A percentile compares a stretch with the other conserved stretches of the same genome.
Evolutionary conservation across 2,113 vertebrate genomes (phyloP).

Genomic region (Columbina picui): DNA sequence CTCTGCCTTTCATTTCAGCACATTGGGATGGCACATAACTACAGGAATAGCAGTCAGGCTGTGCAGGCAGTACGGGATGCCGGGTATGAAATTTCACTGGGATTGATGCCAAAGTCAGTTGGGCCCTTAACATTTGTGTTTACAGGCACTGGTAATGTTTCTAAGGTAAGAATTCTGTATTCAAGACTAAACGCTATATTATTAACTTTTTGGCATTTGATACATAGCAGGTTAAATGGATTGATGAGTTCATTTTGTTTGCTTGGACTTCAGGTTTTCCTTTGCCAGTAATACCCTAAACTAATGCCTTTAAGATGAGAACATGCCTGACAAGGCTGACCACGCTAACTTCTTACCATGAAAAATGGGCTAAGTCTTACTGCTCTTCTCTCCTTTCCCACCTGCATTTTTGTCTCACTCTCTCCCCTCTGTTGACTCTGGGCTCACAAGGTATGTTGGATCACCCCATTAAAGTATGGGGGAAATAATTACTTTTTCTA

Average conservation of each 20-base stretch:
- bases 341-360: background rate
- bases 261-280: background rate
- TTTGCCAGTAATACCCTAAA: background rate
- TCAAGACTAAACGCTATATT: background rate
- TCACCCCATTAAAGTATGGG: background rate
- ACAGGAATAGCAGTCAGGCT: constrained; percentile 95
- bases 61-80: constrained; percentile 96
- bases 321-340: background rate
- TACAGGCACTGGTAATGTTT: constrained; percentile 97
- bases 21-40: constrained; percentile 98
- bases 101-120: constrained; percentile 95
- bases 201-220: background rate
- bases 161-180: constrained; percentile 82
- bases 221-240: background rate
- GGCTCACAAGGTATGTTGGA: background rate
- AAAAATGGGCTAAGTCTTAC: background rate
- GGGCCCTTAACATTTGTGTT: constrained; percentile 97
- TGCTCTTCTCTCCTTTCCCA: background rate
- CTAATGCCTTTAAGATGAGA: background rate
- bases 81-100: constrained; percentile 96
- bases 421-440: background rate
- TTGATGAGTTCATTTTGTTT: background rate
- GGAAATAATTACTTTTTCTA: background rate
- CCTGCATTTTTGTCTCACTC: background rate
- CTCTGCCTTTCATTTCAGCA: constrained; percentile 81